Base-by-base conservation (phyloP, 2,797 vertebrate genomes). In the Hypotaenidia philippensis region DNA sequence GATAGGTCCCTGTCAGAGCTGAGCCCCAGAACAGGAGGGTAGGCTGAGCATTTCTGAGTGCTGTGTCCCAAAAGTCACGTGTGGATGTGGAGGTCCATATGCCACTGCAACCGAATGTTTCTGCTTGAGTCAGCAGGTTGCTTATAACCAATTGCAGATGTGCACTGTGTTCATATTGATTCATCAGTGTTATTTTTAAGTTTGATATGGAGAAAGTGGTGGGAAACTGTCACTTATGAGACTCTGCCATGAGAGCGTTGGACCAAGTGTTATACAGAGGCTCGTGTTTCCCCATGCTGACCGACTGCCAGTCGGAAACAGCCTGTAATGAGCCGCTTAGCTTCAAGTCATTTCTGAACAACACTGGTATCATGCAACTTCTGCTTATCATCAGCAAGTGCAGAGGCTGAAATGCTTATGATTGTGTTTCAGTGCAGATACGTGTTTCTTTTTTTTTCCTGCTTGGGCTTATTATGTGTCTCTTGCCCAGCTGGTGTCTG, bases 301-400 rank as follows among this genome's bases (percentile, higher is more conserved):
- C 31, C 3, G 2, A 10, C 70, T 61, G 47, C 27, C 45, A 5
- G 56, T 65, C 31, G 38, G 59, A 65, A 36, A 19, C 15, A 72
- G 74, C 23, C 63, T 45, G 2, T 49, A 77, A 69, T 31, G 31
- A 83, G 22, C 34, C 72, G 45, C 55, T 84, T 23, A 29, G 38
- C 40, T 91, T 65, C 8, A 4, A 93, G 71, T 85, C 34, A 70
- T 91, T 91, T 94, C 84, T 85, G 64, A 83, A 64, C 47, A 76
- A 21, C 3, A 0, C 44, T 49, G 87, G 70, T 21, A 7, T n/a
- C 13, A 0, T 65, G 44, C 47, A 72, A 70, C 66, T 90, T 93
- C 55, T 47, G 12, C 38, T 69, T 86, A 68, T 27, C 60, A 23
- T 25, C 44, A 76, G 4, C 80, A 45, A 84, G 26, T 1, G 5